These are phyloP conservation scores for Bellardia bayeri DNA, from an alignment of 2,888 invertebrate species.

Conservation along the genomic window DNA sequence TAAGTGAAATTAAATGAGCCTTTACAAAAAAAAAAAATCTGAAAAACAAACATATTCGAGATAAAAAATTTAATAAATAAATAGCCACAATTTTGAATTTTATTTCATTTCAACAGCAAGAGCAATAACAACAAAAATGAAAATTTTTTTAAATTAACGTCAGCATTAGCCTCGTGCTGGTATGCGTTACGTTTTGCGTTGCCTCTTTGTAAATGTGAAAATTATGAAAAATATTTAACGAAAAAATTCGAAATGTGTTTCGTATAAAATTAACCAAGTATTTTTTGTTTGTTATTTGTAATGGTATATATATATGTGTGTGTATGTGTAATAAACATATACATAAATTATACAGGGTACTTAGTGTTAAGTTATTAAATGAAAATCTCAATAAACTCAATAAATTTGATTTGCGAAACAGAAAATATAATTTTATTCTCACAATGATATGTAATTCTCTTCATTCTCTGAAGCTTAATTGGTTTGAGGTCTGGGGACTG, in stretches of 20 bases:
- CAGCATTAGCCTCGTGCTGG: constrained; percentile 74
- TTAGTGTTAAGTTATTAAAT: neutral
- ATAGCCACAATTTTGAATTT: constrained; percentile 57
- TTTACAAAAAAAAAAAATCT: constrained; percentile 25
- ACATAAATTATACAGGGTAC: neutral
- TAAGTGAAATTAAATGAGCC: constrained; percentile 62
- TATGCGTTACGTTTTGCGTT: constrained; percentile 64
- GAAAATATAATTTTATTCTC: neutral
- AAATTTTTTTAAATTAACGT: constrained; percentile 66
- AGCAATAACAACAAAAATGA: constrained; percentile 12
- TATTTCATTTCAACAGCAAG: constrained; percentile 45
- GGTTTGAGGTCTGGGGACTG: too few relatives aligned
- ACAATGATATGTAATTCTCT: neutral
- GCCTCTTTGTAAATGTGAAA: constrained; percentile 62
- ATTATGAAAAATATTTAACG: constrained; percentile 67
- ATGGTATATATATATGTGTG: neutral
- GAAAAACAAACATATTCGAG: neutral
- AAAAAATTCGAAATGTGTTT: constrained; percentile 53
- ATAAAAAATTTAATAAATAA: constrained; percentile 48
- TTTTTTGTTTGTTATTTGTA: constrained; percentile 17
- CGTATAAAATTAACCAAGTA: constrained; percentile 20
- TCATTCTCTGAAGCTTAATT: too few relatives aligned
- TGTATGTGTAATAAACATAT: constrained; percentile 3
- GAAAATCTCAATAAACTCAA: too few relatives aligned
- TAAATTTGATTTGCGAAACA: too few relatives aligned